Evolutionary conservation across 2,797 vertebrate species (phyloP), one percentile per base, ranked within the genome.

Genomic region (Leucoraja ocellata): DNA sequence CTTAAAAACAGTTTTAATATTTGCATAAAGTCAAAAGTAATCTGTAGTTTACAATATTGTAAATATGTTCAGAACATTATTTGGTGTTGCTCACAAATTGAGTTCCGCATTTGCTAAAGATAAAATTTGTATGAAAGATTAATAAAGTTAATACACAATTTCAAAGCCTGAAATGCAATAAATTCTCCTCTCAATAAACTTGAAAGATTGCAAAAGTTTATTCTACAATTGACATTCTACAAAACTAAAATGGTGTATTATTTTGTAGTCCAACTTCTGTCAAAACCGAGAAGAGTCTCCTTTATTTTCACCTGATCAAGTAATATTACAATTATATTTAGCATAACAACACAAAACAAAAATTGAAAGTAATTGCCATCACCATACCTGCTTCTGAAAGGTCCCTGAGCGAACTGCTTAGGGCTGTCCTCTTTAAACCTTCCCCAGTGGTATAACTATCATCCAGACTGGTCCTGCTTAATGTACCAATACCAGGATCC

Each of bases 391-490:
- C 98, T 95, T 99, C 98, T 0, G 98, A 99, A 94, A 99, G 98
- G 95, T 99, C 98, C 4, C 98, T 95, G 0, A 99, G 96, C 58
- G 98, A 99, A 96, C 98, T 99, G 96, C 99, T 99, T 94, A 99
- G 98, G 0, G 99, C 98, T 0, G 98, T 99, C 93, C 98, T 96
- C 94, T 99, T 99, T 81, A 99, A 96, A 46, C 98, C 98, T 95
- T 99, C 98, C 0, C 98, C 96, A 0, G 96, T 96, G 58, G 98
- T 96, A 0, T 99, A 99, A 96, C 97, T 99, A 97, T 99, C 98
- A 0, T 99, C 98, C 65, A 99, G 97, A 95, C 98, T 99, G 0
- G 96, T 96, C 88, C 98, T 96, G 96, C 95, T 97, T 95, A 99
- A 95, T 0, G 96, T 98, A 73, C 98, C 97, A 0, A 98, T 98